These are phyloP conservation scores for Gnathonemus echidnorhynchus DNA, from an alignment of 2,113 vertebrate genomes.

Conservation along the genomic window DNA sequence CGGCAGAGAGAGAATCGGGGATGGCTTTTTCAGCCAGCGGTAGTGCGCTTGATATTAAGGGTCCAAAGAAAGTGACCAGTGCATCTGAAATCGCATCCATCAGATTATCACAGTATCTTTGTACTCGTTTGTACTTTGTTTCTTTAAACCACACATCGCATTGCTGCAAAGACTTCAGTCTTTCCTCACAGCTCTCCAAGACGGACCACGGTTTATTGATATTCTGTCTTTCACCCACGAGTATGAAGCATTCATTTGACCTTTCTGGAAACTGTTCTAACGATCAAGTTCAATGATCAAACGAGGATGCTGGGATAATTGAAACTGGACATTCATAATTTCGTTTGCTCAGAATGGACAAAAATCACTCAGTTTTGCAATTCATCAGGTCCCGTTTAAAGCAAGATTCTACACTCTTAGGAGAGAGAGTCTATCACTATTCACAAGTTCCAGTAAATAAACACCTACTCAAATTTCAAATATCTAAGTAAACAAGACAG, in stretches of 20 bases:
- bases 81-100: neutral
- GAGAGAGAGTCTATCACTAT: neutral
- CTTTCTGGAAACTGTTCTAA: conserved; percentile 1
- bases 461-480: neutral
- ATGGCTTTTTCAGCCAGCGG: neutral
- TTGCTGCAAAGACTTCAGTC: neutral
- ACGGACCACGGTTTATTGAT: conserved; percentile 17
- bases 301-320: conserved; percentile 2
- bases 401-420: neutral
- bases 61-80: neutral
- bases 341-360: neutral
- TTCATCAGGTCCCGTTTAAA: neutral
- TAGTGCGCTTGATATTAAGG: neutral
- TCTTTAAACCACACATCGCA: neutral
- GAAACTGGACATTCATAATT: conserved; percentile 7
- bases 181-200: neutral
- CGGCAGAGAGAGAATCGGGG: neutral
- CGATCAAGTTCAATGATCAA: conserved; percentile 5
- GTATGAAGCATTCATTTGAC: conserved; percentile 18
- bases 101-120: neutral
- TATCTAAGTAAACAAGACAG: neutral
- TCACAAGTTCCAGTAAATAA: neutral
- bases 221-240: neutral
- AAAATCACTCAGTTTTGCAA: neutral
- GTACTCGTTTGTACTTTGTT: neutral